Base-by-base conservation (phyloP, 1,140 invertebrate genomes). In the Drosophila lacteicornis region DNA sequence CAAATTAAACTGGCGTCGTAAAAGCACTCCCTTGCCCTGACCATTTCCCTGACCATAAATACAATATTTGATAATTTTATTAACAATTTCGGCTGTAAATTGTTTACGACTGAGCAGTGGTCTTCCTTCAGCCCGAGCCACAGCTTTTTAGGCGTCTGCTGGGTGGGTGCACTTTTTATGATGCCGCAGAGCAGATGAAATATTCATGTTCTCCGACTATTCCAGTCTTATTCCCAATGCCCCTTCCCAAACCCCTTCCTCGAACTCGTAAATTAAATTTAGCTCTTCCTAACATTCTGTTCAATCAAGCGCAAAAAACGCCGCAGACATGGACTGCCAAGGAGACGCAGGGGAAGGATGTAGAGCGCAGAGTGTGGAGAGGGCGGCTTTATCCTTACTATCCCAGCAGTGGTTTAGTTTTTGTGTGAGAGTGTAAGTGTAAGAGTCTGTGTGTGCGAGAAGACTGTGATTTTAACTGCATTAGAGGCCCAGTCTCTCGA, bases 41-140 rank as follows among this genome's bases (percentile, higher is more conserved):
- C 75, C 80, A 74, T 87, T 74, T 69, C 65, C 47, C 80, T 80
- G 81, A 85, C 69, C 84, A 79, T 90, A 88, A 88, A 88, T 88
- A 88, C 83, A 90, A 88, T 88, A 88, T 88, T 88, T 88, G 85
- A 88, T 88, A 90, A 88, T 88, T 85, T 88, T 88, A 88, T 88
- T 88, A 88, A 88, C 85, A 88, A 90, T 88, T 88, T 90, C 56
- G 68, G 80, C 73, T 88, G 81, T 82, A 88, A 88, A 88, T 85
- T 85, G 85, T 88, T 88, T 88, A 88, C 85, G 83, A 88, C 84
- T 80, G 74, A 50, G 51, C 46, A 43, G 45, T 56, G 70, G 65
- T 50, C 40, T 40, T 55, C 53, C 53, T 55, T 55, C 53, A 55
- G 53, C 19, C 53, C 19, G 53, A 25, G 53, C 53, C 40, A 15